These are phyloP conservation scores for Eurosta solidaginis DNA, from an alignment of 1,140 invertebrate genomes.

Conservation along the genomic window DNA sequence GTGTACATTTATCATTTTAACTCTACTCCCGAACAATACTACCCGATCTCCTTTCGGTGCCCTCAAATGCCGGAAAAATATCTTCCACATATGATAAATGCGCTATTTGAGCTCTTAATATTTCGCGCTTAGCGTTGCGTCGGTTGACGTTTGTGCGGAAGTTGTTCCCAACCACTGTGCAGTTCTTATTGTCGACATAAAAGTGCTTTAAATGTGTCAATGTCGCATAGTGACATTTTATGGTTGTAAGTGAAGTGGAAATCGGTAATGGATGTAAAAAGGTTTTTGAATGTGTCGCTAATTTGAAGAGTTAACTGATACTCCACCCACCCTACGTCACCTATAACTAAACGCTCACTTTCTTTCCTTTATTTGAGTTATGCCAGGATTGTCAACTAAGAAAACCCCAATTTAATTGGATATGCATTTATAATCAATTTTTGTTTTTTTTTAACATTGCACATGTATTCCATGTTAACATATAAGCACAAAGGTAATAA, in stretches of 20 bases:
- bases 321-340: background rate
- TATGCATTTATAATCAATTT: too few species aligned
- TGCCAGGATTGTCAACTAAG: background rate
- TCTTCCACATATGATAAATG: background rate
- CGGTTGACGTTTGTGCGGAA: background rate
- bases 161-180: background rate
- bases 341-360: background rate
- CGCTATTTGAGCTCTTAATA: background rate
- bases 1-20: background rate
- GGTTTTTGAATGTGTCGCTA: background rate
- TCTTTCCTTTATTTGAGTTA: background rate
- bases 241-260: background rate
- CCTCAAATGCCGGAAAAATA: background rate
- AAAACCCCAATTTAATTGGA: background rate
- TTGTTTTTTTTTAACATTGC: too few species aligned
- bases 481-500: too few species aligned
- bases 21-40: background rate
- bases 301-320: background rate
- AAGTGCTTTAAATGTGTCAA: conserved; percentile 15
- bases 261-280: conserved; percentile 20
- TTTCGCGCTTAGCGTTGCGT: background rate
- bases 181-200: background rate
- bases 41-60: background rate
- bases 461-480: too few species aligned
- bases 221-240: background rate